Percentiles rank a stretch among this genome's conserved stretches.
phyloP scores from a whole-genome alignment of 2,797 vertebrate genomes.

The Molossus molossus region DNA sequence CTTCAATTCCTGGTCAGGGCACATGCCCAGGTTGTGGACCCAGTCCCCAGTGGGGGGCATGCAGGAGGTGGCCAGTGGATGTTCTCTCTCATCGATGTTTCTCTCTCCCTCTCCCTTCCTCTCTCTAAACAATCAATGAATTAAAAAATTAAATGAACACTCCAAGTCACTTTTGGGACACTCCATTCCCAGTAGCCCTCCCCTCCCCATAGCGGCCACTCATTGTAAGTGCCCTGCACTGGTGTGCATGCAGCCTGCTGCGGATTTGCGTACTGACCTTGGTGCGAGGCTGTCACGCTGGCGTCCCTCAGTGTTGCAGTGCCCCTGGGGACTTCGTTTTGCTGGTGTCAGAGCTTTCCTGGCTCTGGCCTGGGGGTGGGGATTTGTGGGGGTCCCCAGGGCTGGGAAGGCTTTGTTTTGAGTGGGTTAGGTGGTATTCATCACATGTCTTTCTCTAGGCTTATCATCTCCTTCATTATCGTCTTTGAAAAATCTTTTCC shows the following conservation, averaged over 20 bases:
- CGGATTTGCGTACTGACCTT: accelerated
- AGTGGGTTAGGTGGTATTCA: accelerated
- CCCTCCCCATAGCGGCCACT: accelerated
- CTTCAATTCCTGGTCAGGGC: no score
- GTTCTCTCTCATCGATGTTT: no score
- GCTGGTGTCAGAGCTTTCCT: accelerated
- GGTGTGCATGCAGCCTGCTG: accelerated
- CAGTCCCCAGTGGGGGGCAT: no score
- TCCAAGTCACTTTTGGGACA: not conserved
- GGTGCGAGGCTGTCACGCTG: accelerated
- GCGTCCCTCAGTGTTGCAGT: accelerated
- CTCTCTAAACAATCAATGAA: no score
- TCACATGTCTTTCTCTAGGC: accelerated
- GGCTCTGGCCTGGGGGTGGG: not conserved
- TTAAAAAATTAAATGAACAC: accelerated
- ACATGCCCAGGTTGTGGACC: no score
- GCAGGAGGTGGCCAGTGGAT: no score
- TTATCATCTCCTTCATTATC: not conserved
- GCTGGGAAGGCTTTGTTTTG: no score
- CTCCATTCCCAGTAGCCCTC: not conserved
- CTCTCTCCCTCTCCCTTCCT: no score
- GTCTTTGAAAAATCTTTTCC: not conserved
- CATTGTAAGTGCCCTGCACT: accelerated
- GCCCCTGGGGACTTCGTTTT: accelerated
- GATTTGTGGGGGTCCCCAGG: accelerated